Evolutionary conservation across 2,113 vertebrate genomes (phyloP), one percentile per base, ranked within the genome.

Genomic region (Mola mola): DNA sequence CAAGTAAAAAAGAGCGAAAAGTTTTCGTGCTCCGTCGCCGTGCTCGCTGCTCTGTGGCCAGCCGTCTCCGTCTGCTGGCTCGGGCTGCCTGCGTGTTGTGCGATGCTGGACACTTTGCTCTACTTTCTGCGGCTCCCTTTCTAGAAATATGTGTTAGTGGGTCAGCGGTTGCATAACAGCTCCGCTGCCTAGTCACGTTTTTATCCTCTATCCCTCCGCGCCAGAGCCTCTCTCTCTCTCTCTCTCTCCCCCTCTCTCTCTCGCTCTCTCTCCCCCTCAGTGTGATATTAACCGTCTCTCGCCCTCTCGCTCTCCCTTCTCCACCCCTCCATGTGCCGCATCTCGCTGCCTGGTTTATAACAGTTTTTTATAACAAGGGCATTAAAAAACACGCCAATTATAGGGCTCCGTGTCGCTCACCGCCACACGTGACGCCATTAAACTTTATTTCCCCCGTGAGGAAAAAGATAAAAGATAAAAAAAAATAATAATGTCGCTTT

Each of bases 61-160:
- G 77, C 66, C 49, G 57, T 36, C 55, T 68, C 70, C 25, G 48
- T 66, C 69, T 82, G 6, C 66, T 83, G 79, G 79, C 75, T 85
- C 66, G 42, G 51, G 61, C 83, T 88, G 81, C 66, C 38, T 73
- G 86, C 58, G 56, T 81, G 85, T 72, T 83, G 85, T 75, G 75
- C 47, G 77, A 46, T 64, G 82, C 75, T 75, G 87, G 88, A 85
- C 84, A 75, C 89, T 86, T 87, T 91, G 91, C 90, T 92, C 91
- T 75, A 90, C 77, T 90, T 91, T 86, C 85, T 85, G 64, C 81
- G 73, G 81, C 82, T 88, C 82, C 87, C 81, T 82, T 75, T 77
- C 84, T 71, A 78, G 81, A 89, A 79, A 93, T 92, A 88, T 93
- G 90, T 93, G 92, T 93, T 93, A 93, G 92, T 93, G 92, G 92